Percentiles rank a stretch among this genome's conserved stretches.
These are phyloP conservation scores for Xestobium rufovillosum DNA, from an alignment of 2,888 invertebrate genomes.

Conservation along the genomic window DNA sequence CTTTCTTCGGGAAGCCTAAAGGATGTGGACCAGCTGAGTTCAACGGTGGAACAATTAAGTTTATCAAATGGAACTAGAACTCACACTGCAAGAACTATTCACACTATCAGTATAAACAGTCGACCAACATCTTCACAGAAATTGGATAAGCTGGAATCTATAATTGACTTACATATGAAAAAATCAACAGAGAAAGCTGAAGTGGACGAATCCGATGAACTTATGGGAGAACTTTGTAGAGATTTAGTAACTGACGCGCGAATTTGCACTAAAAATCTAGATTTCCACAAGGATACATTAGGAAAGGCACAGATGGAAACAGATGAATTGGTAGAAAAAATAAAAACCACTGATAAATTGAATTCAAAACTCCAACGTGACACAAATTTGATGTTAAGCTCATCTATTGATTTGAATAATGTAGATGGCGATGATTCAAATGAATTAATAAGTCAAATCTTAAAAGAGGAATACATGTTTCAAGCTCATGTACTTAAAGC, in stretches of 20 bases:
- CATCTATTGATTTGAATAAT: constrained; percentile 11
- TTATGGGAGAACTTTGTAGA: constrained; percentile 31
- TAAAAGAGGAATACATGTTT: constrained; percentile 34
- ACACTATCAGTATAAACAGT: no score
- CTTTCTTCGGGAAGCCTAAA: constrained; percentile 45
- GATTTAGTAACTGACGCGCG: constrained; percentile 32
- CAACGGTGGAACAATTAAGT: no score
- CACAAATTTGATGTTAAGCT: constrained; percentile 13
- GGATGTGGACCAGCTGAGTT: constrained; percentile 21
- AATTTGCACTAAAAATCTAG: constrained; percentile 36
- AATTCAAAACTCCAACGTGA: constrained; percentile 43
- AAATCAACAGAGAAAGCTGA: constrained; percentile 27
- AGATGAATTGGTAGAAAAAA: constrained; percentile 45
- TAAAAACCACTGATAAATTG: constrained; percentile 48
- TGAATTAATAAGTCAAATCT: constrained; percentile 34
- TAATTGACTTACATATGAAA: constrained; percentile 27
- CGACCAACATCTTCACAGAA: constrained; percentile 26
- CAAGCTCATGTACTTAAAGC: constrained; percentile 18
- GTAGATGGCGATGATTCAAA: constrained; percentile 27
- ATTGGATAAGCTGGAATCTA: constrained; percentile 13
- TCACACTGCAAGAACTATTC: no score
- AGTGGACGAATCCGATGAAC: constrained; percentile 28
- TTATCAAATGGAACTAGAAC: no score
- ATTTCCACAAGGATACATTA: constrained; percentile 47
- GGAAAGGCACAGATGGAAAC: constrained; percentile 44